phyloP scores from a whole-genome alignment of 2,113 vertebrate genomes.

The Actenoides hombroni region DNA sequence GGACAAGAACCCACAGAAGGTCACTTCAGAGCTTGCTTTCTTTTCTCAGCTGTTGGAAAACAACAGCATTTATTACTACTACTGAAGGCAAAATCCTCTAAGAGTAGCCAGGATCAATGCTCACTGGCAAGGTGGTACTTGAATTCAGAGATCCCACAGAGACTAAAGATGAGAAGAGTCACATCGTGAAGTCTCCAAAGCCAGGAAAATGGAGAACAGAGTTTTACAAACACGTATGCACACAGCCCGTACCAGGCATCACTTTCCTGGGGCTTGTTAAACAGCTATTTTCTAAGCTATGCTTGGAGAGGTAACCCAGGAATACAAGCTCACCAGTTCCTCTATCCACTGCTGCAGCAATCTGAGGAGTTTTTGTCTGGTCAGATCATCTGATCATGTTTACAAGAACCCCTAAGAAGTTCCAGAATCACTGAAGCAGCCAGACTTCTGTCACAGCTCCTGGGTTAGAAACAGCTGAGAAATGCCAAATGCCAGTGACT shows the following conservation, averaged over 20 bases:
- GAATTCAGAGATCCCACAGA: background rate
- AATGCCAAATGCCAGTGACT: background rate
- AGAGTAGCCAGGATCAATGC: background rate
- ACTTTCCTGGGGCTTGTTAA: background rate
- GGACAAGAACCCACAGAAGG: background rate
- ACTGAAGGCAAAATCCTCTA: background rate
- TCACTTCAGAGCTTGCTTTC: background rate
- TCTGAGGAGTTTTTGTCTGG: background rate
- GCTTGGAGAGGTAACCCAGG: background rate
- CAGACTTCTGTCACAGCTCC: background rate
- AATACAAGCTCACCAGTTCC: background rate
- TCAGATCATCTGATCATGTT: background rate
- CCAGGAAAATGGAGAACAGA: background rate
- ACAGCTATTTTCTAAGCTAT: background rate
- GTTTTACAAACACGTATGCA: background rate
- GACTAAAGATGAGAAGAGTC: background rate
- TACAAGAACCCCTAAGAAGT: background rate
- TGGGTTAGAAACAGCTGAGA: background rate
- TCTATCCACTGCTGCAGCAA: background rate
- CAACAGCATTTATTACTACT: background rate
- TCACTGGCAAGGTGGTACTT: background rate
- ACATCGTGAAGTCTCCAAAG: background rate
- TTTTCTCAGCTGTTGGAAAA: background rate
- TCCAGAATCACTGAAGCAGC: background rate
- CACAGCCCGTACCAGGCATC: background rate